A percentile compares a stretch with the other conserved stretches of the same genome.
Evolutionary conservation across 2,888 invertebrate genomes (phyloP).

Genomic region (Yponomeuta malinellus): DNA sequence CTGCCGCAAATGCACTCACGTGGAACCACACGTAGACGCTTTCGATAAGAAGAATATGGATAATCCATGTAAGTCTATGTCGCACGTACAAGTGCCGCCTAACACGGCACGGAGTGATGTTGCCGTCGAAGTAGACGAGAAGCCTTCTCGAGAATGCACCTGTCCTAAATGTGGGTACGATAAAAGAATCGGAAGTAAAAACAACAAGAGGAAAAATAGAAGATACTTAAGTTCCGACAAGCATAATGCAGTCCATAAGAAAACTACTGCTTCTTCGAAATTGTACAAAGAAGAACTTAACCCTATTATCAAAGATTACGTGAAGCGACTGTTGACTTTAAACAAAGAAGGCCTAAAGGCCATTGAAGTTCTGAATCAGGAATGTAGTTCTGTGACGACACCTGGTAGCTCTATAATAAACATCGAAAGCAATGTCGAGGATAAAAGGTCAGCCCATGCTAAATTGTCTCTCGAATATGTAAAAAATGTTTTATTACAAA

Average conservation of each 20-base stretch:
- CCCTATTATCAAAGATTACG: conserved; percentile 56
- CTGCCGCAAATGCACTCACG: conserved; percentile 17
- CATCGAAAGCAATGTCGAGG: conserved; percentile 43
- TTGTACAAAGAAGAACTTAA: conserved; percentile 20
- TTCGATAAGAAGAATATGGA: background rate
- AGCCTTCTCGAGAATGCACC: background rate
- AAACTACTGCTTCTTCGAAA: background rate
- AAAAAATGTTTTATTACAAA: conserved; percentile 43
- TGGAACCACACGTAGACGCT: background rate
- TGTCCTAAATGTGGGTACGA: conserved; percentile 2
- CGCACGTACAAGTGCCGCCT: conserved; percentile 29
- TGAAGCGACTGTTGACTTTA: conserved; percentile 52
- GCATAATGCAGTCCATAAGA: background rate
- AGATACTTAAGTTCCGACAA: conserved; percentile 13
- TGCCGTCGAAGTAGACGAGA: conserved; percentile 16
- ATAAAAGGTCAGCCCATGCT: conserved; percentile 28
- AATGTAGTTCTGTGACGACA: conserved; percentile 63
- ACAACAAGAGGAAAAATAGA: background rate
- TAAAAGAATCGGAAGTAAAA: background rate
- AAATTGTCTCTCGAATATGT: conserved; percentile 59
- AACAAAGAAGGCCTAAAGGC: conserved; percentile 58
- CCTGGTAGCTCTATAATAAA: conserved; percentile 66
- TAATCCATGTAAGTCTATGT: background rate
- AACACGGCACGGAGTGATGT: conserved; percentile 31
- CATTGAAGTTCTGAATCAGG: conserved; percentile 57